Evolutionary conservation across 2,888 invertebrate genomes (phyloP), one percentile per base, ranked within the genome.

Genomic region (Ormyrus rosae): DNA sequence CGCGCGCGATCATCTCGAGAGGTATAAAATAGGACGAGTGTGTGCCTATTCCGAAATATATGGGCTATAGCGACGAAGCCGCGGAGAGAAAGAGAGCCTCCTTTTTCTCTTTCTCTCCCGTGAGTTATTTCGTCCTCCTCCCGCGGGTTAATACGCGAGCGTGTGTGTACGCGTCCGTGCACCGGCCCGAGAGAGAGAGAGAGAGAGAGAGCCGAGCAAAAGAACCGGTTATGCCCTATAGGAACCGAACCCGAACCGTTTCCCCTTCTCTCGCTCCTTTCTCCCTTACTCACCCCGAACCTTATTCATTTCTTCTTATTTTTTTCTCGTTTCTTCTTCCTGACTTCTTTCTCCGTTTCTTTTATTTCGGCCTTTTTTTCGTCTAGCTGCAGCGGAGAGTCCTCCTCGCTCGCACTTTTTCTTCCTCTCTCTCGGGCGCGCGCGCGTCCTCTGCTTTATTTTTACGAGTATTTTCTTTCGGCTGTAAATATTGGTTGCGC

Each of bases 41-140:
- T 2, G 45, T 63, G 68, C 75, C 55, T 71, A 50, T 67, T 55
- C 48, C 82, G 82, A 87, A 87, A 87, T 87, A 78, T 67, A 78
- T 72, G 85, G 85, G 83, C 85, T 85, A 83, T 85, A 83, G 53
- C 58, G 72, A 83, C 84, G 83, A 85, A 85, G 84, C 84, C 83
- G 34, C 34, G 34, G 34, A 34, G 34, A 34, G 84, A 76, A 83
- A 79, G 67, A 58, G n/a, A 58, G 46, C 11, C 67, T 13, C 6
- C 58, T 56, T 9, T 45, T 70, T 50, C 9, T 5, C 64, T 60
- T 61, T 63, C 63, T 53, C 68, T 74, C 65, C 65, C 82, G 80
- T 83, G 83, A 84, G 82, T 84, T 84, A 83, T 84, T 82, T 81
- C 83, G 79, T 85, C 78, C 82, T 83, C 80, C 74, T 72, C 70